These are phyloP conservation scores for Ceratotherium simum DNA, from an alignment of 2,113 vertebrate genomes.

Conservation along the genomic window DNA sequence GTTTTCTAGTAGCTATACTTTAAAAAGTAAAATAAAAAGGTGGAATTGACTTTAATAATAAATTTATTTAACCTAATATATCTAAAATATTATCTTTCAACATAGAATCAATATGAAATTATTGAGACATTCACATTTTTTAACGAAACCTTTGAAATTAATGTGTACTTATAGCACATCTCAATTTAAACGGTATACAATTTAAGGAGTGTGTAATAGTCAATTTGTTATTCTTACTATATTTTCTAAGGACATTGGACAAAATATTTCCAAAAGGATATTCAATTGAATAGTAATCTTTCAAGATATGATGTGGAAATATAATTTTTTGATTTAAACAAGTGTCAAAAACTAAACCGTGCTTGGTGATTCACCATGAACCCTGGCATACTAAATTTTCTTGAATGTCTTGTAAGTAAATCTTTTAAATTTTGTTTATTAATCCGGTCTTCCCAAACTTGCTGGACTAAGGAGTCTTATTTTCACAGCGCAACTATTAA, in stretches of 20 bases:
- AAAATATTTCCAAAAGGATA: neutral
- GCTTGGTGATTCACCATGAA: neutral
- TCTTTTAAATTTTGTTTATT: neutral
- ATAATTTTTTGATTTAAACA: neutral
- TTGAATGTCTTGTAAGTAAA: neutral
- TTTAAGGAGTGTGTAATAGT: neutral
- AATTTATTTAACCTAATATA: neutral
- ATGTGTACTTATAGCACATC: neutral
- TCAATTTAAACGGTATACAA: neutral
- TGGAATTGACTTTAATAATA: slow-evolving; percentile 16
- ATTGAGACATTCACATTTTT: neutral
- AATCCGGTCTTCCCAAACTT: neutral
- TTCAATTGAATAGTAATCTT: neutral
- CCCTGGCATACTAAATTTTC: neutral
- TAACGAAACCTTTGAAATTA: neutral
- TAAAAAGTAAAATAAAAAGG: neutral
- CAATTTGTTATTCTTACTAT: neutral
- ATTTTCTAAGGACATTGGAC: neutral
- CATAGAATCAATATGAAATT: neutral
- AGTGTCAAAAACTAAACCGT: neutral
- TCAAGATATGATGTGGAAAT: neutral
- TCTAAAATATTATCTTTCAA: neutral
- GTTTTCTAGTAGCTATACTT: neutral
- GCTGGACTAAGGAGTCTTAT: neutral
- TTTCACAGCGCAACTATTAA: neutral